Conservation (phyloP, 2,113 vertebrate genomes). For the Hemiscyllium ocellatum region DNA sequence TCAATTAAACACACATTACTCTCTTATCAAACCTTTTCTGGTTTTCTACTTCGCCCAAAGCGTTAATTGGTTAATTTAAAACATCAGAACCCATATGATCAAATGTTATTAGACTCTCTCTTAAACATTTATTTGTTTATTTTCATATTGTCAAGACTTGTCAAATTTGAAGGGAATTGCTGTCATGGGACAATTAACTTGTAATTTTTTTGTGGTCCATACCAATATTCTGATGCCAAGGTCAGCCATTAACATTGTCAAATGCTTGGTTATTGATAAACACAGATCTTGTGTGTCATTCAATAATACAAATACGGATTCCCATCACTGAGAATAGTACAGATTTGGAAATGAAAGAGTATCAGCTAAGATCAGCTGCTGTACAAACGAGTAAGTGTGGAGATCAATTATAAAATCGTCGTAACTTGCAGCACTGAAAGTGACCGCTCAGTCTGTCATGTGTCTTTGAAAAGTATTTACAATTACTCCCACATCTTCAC, state of each 20-base stretch:
- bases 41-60: not conserved
- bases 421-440: not conserved
- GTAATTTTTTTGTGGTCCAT: not conserved
- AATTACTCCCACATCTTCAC: not conserved
- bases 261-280: conserved; percentile 40
- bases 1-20: not conserved
- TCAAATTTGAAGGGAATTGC: conserved; percentile 44
- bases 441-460: not conserved
- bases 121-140: conserved; percentile 18
- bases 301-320: conserved; percentile 33
- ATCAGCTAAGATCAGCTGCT: not conserved
- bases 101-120: not conserved
- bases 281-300: conserved; percentile 40
- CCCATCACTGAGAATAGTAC: not conserved
- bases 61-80: not conserved
- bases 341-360: not conserved
- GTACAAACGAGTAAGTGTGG: not conserved
- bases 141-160: conserved; percentile 45
- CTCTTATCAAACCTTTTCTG: not conserved
- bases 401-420: not conserved
- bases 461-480: not conserved
- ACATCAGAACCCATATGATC: not conserved
- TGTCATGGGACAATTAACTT: not conserved
- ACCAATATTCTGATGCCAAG: not conserved
- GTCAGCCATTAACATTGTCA: not conserved